Conservation (phyloP, 2,113 vertebrate species). For the Sorex araneus region DNA sequence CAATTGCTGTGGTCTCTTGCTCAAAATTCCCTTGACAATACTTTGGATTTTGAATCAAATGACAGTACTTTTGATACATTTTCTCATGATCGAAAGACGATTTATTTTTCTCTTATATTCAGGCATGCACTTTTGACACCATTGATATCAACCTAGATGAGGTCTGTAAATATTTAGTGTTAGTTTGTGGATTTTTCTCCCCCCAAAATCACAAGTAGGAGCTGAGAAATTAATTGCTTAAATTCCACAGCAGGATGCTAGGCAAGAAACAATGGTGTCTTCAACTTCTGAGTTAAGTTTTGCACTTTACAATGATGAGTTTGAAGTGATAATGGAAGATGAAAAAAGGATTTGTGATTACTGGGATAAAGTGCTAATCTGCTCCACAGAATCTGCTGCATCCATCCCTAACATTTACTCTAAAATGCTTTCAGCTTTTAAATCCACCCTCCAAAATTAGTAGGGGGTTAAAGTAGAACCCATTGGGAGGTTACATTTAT, state of each 20-base stretch:
- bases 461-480: constrained; percentile 89
- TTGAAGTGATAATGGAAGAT: constrained; percentile 87
- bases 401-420: constrained; percentile 88
- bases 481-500: constrained; percentile 90
- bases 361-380: constrained; percentile 87
- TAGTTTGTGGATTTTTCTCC: neutral
- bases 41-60: constrained; percentile 49
- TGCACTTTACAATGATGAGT: constrained; percentile 82
- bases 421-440: constrained; percentile 90
- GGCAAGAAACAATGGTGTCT: constrained; percentile 58
- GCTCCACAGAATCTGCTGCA: constrained; percentile 84
- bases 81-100: neutral
- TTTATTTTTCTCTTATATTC: neutral
- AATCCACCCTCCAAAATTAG: constrained; percentile 89
- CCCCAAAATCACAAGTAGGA: constrained; percentile 21
- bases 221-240: constrained; percentile 78
- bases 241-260: constrained; percentile 75
- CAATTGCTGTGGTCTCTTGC: constrained; percentile 26
- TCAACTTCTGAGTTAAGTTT: constrained; percentile 84
- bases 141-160: neutral
- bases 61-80: neutral
- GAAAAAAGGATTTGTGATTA: constrained; percentile 85
- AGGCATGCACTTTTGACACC: neutral
- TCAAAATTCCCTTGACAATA: constrained; percentile 38
- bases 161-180: constrained; percentile 34